Base-by-base conservation (phyloP, 2,797 vertebrate species). In the Anomalospiza imberbis region DNA sequence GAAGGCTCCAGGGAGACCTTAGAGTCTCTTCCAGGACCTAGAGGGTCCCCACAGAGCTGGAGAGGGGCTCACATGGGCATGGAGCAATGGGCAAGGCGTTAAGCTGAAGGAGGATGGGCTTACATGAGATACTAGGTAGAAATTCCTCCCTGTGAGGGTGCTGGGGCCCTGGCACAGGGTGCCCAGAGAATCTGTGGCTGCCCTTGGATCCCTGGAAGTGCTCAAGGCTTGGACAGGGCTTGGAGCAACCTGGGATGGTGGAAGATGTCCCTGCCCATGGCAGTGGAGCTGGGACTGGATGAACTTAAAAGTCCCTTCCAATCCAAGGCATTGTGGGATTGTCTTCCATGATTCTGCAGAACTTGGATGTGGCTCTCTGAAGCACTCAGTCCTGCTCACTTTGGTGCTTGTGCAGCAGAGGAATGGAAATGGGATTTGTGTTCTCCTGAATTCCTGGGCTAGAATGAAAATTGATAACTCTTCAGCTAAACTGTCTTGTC, bases 221-320 rank as follows among this genome's bases (percentile, higher is more conserved):
- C 3, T 31, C 66, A 53, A 65, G 66, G 4, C 40, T 0, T 83
- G 63, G 36, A 21, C 0, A 0, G 55, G 5, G 22, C 17, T 82
- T 20, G 65, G 29, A 71, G n/a, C 25, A n/a, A 0, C 17, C n/a
- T 89, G 72, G 62, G 12, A 7, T 0, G 2, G 24, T 70, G 32
- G 5, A 2, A 53, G 18, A 20, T 47, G 38, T 71, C 38, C 65
- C 38, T 71, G n/a, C 14, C 17, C 4, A 0, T 31, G 25, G 7
- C 51, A 58, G 44, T 6, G 9, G 28, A 15, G 10, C 3, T 40
- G 58, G 21, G 2, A 7, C 29, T 47, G 31, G 21, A 2, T 53
- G 51, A 1, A 6, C 9, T 45, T 47, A 14, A 1, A 58, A 7
- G 16, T 53, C 7, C 10, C 2, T 77, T 28, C 47, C 18, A 20